Evolutionary conservation across 53 echinoderm and acorn worm species (phyloP), one percentile per base, ranked within the genome.

Genomic region (Zoroaster sp.): DNA sequence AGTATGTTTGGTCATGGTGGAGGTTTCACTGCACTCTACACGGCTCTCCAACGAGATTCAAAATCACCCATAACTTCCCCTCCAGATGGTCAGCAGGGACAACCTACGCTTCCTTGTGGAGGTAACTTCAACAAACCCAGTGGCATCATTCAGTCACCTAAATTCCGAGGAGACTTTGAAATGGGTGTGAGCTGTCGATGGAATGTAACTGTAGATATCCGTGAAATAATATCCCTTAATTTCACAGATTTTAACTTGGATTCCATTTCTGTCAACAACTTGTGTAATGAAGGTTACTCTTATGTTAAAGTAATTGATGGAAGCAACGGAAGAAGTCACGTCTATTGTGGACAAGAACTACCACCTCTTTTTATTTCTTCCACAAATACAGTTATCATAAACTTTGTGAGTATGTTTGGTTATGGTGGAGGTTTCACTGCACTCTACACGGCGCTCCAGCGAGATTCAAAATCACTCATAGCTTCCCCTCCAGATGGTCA

Each of bases 1-100:
- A 79, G 80, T 35, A 45, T 15, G 46, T 53, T 41, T 10, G 75
- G 78, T 34, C 38, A 77, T 54, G 40, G 78, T 13, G 52, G 54
- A 77, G 66, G 78, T 10, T 91, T 91, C 41, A n/a, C 68, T 20
- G 87, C 87, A 20, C 15, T 49, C n/a, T 90, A 86, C 35, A 74
- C 52, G 21, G 30, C 69, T 28, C 23, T 41, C 5, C 18, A 69
- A 15, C 35, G 14, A 33, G 74, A 44, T 7, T 20, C 33, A 4
- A 36, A 18, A 13, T 49, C 35, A 33, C 15, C 28, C 23, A 25
- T 18, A 30, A 14, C 65, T 65, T 31, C 73, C 15, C 41, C n/a
- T 54, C 54, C 54, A 54, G 54, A 54, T 54, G 21, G 21, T 28
- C 21, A 59, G 25, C 63, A 1, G 25, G 28, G 41, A 3, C 28